These are phyloP conservation scores for Gallinago nigripennis DNA, from an alignment of 2,797 vertebrate species.

Conservation along the genomic window DNA sequence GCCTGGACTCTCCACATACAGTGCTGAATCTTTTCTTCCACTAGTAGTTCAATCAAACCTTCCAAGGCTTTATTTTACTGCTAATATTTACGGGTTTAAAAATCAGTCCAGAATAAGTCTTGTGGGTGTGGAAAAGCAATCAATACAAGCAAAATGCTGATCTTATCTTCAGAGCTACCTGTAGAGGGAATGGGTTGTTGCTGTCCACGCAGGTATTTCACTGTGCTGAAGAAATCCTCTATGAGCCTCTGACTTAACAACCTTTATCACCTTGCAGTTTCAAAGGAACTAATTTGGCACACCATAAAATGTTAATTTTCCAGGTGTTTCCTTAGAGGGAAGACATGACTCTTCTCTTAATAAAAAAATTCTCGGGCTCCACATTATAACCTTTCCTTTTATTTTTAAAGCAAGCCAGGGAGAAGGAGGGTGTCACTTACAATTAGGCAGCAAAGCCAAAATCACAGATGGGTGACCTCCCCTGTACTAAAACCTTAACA, in stretches of 20 bases:
- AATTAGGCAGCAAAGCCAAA: conserved; percentile 11
- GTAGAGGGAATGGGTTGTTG: conserved; percentile 8
- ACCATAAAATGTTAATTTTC: conserved; percentile 52
- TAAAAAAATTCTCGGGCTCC: neutral
- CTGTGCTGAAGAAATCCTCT: conserved; percentile 48
- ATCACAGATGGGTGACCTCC: neutral
- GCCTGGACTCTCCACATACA: neutral
- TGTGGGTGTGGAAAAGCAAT: neutral
- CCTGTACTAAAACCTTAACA: neutral
- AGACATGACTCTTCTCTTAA: conserved; percentile 7
- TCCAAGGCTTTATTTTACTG: neutral
- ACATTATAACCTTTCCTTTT: neutral
- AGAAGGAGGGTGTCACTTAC: neutral
- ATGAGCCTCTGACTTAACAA: conserved; percentile 2
- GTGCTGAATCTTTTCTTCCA: conserved; percentile 3
- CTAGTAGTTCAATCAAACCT: conserved; percentile 13
- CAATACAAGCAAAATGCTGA: conserved; percentile 35
- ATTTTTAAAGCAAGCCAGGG: neutral
- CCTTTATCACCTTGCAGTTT: conserved; percentile 48
- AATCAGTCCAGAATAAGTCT: conserved; percentile 30
- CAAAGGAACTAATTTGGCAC: conserved; percentile 53
- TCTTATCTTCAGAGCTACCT: conserved; percentile 52
- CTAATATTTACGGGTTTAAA: neutral
- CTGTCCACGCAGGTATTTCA: neutral
- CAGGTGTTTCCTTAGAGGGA: conserved; percentile 58